Evolutionary conservation across 2,888 invertebrate genomes (phyloP).

Genomic region (Microctonus aethiopoides): DNA sequence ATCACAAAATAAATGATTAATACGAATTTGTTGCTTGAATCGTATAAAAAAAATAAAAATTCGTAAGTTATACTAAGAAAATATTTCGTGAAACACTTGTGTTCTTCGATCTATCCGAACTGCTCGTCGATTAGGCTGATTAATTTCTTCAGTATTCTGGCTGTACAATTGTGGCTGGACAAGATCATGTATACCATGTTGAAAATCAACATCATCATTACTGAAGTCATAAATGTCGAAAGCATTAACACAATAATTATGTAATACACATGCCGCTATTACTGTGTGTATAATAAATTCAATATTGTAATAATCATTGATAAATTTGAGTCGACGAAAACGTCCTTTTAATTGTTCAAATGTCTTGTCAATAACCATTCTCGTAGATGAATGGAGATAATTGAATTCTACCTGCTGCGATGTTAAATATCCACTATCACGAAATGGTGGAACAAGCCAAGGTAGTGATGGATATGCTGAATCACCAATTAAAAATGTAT

Average conservation of each 20-base stretch:
- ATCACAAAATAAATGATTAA: no score
- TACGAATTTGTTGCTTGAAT: no score
- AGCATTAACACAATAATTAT: slow-evolving; percentile 23
- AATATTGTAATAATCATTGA: slow-evolving; percentile 20
- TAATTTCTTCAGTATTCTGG: no score
- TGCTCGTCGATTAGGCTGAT: no score
- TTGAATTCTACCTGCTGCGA: slow-evolving; percentile 23
- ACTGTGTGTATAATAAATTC: slow-evolving; percentile 11
- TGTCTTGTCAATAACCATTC: slow-evolving; percentile 20
- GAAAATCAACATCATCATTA: no score
- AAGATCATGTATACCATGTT: no score
- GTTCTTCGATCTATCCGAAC: no score
- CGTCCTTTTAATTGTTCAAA: slow-evolving; percentile 21
- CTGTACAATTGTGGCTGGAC: no score
- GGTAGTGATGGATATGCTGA: slow-evolving; percentile 25
- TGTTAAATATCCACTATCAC: slow-evolving; percentile 25
- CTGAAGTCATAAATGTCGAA: no score
- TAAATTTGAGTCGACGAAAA: slow-evolving; percentile 29
- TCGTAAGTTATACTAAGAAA: no score
- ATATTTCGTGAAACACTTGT: no score
- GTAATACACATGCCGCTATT: slow-evolving; percentile 22
- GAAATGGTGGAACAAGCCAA: slow-evolving; percentile 29
- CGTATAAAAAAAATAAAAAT: no score
- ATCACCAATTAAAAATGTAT: slow-evolving; percentile 29
- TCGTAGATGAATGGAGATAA: slow-evolving; percentile 24